Evolutionary conservation across 1,140 invertebrate genomes (phyloP), one percentile per base, ranked within the genome.

Genomic region (Vollenhovia emeryi): DNA sequence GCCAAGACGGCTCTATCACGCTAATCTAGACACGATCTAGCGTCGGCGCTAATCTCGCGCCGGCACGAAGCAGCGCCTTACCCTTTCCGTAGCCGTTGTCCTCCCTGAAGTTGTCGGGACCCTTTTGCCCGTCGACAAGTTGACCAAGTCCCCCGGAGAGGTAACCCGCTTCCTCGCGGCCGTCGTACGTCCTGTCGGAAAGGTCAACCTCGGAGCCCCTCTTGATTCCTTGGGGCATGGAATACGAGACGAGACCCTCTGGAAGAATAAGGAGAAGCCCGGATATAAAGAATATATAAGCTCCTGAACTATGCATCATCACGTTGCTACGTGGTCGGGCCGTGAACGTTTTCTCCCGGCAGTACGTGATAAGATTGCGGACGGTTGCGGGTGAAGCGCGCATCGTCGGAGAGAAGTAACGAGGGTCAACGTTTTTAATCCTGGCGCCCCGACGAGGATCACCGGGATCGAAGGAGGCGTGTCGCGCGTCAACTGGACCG

Each of bases 141-240:
- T 99, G 98, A 30, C 99, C 99, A 8, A 99, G 94, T 2, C 99
- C 99, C 24, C 97, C 96, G 18, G 95, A 95, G 75, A 98, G 96
- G 88, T 95, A 93, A 88, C 96, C 95, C 75, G 94, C 95, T 90
- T 97, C 96, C 91, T 96, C 96, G 71, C 95, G 92, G 27, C 98
- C 98, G 93, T 98, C 98, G 93, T 98, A 98, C 6, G 96, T 97
- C 78, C 96, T 96, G 93, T 98, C 98, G 86, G 96, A 97, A 71
- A 98, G 96, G 93, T 98, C 97, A 90, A 90, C 96, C 96, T 94
- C 97, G 93, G 96, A 93, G 0, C 97, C 97, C 62, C 97, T 95
- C 69, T 96, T 95, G 80, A 97, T 95, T 66, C 98, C 98, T 94
- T 98, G 97, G 9, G 97, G 97, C 96, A 98, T 97, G 52, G 96